Conservation (phyloP, 2,113 vertebrate species). For the Trematocara macrostoma region DNA sequence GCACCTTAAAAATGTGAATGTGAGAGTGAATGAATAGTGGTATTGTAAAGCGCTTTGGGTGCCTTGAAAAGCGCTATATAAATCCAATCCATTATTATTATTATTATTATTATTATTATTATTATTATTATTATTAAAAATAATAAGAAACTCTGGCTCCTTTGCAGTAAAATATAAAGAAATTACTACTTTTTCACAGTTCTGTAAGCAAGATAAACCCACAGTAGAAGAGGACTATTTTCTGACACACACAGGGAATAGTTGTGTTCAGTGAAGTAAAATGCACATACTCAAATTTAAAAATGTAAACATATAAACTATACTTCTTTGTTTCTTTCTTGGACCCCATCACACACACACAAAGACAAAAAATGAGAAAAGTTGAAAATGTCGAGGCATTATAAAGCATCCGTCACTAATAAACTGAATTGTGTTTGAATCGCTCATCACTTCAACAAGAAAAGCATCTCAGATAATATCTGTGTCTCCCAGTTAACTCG, state of each 20-base stretch:
- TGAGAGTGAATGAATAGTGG: no score
- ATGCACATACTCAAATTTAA: not conserved
- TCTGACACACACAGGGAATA: not conserved
- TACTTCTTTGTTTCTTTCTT: not conserved
- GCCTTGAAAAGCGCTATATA: no score
- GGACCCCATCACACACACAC: not conserved
- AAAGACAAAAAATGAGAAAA: not conserved
- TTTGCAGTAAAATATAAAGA: not conserved
- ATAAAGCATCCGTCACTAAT: slow-evolving; percentile 12
- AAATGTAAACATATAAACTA: not conserved
- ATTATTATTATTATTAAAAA: not conserved
- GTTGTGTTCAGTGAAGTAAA: not conserved
- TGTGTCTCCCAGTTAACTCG: not conserved
- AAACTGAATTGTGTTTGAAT: slow-evolving; percentile 14
- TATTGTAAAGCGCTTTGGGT: no score
- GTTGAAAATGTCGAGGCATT: not conserved
- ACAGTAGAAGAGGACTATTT: not conserved
- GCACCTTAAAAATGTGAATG: not conserved
- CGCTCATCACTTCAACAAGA: not conserved
- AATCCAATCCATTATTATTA: no score
- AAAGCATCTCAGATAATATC: slow-evolving; percentile 5
- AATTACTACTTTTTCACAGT: not conserved
- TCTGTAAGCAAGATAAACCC: not conserved
- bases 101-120: no score
- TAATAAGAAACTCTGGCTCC: not conserved